Evolutionary conservation across 30 jellyfish, hydroid and myxozoan species (phyloP).

Genomic region (Phacellophora camtschatica): DNA sequence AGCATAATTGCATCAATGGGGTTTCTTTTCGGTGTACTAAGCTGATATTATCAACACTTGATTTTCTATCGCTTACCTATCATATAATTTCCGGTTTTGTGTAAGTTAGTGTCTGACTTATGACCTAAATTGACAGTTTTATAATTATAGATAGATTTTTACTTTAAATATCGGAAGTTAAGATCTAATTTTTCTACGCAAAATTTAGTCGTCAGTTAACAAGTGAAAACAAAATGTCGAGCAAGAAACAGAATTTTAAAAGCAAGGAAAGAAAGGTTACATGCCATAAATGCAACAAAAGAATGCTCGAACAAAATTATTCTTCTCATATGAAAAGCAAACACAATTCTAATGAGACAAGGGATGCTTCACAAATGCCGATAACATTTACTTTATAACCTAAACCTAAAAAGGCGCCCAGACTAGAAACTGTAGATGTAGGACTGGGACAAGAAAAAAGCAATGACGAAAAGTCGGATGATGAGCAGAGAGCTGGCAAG

Average conservation of each 20-base stretch:
- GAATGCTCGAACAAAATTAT: constrained; percentile 1
- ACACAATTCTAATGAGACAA: constrained; percentile 10
- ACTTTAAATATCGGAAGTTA: no score
- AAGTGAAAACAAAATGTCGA: not conserved
- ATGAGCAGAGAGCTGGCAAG: constrained; percentile 2
- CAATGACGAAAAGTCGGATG: not conserved
- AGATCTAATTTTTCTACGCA: no score
- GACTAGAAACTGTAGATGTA: constrained; percentile 9
- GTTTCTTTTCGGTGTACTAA: not conserved
- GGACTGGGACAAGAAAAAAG: not conserved
- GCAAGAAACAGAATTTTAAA: not conserved
- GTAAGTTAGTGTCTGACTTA: no score
- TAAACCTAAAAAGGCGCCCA: constrained; percentile 18
- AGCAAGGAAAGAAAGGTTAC: constrained; percentile 16
- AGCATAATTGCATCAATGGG: not conserved
- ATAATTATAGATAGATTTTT: no score
- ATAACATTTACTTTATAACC: constrained; percentile 14
- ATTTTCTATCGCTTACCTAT: not conserved
- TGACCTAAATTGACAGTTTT: not conserved
- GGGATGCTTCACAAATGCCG: constrained; percentile 32
- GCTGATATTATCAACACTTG: not conserved
- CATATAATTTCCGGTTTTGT: not conserved
- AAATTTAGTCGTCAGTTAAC: no score
- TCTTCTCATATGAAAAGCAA: constrained; percentile 10
- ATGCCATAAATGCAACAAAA: constrained; percentile 10